phyloP scores from a whole-genome alignment of 2,888 invertebrate species.

The Polymixis lichenea region DNA sequence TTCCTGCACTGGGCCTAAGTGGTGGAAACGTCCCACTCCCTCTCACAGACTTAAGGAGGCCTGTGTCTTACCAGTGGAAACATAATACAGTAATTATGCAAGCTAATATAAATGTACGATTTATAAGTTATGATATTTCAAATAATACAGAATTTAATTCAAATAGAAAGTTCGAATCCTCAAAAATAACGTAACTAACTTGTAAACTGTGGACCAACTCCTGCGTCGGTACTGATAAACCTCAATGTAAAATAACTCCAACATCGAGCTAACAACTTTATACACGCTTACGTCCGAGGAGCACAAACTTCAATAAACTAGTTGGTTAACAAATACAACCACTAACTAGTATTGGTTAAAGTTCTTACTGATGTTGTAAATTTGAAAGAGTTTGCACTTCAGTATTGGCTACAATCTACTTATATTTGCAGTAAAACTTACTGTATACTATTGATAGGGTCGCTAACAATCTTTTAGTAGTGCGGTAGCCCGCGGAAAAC shows the following conservation, averaged over 20 bases:
- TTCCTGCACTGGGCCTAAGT: too few relatives aligned
- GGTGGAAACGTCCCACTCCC: too few relatives aligned
- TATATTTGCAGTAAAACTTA: not conserved
- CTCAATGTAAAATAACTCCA: slow-evolving; percentile 1
- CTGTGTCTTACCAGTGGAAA: too few relatives aligned
- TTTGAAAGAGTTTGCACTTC: not conserved
- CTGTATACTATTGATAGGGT: too few relatives aligned
- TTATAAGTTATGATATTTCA: not conserved
- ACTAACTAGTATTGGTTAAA: not conserved
- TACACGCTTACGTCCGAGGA: not conserved
- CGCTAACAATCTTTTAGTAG: not conserved
- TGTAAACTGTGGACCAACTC: slow-evolving; percentile 1
- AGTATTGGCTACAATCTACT: not conserved
- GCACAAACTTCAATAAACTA: slow-evolving; percentile 24
- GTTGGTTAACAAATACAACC: slow-evolving; percentile 28
- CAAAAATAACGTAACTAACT: not conserved
- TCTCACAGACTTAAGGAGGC: too few relatives aligned
- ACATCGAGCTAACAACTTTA: slow-evolving; percentile 5
- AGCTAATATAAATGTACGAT: not conserved
- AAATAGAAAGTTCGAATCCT: slow-evolving; percentile 1
- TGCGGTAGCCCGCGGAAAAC: too few relatives aligned
- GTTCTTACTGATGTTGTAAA: not conserved
- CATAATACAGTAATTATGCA: too few relatives aligned
- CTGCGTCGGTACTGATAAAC: not conserved
- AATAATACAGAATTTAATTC: not conserved